Evolutionary conservation across 2,113 vertebrate species (phyloP).

Genomic region (Austrofundulus limnaeus): DNA sequence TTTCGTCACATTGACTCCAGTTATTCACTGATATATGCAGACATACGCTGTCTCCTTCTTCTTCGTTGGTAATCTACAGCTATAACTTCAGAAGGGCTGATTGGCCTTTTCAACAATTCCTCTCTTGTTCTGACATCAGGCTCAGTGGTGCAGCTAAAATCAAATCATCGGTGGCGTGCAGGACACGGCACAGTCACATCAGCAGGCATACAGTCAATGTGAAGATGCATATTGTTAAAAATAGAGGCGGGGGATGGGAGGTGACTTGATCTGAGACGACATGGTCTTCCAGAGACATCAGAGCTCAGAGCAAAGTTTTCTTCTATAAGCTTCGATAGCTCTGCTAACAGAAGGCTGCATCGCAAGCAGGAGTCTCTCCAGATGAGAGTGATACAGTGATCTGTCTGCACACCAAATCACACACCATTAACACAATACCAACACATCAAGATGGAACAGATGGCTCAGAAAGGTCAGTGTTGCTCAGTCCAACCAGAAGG

Average conservation of each 20-base stretch:
- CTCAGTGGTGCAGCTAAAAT: conserved; percentile 21
- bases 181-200: conserved; percentile 2
- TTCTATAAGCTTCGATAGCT: not conserved
- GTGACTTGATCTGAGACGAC: conserved; percentile 35
- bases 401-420: not conserved
- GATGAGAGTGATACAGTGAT: conserved; percentile 8
- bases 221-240: conserved; percentile 50
- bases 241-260: conserved; percentile 22
- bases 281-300: conserved; percentile 31
- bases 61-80: not conserved
- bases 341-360: not conserved
- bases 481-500: too few relatives aligned
- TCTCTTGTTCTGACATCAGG: conserved; percentile 13
- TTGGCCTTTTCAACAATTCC: conserved; percentile 24
- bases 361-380: not conserved
- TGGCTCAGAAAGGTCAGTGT: not conserved
- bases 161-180: conserved; percentile 19
- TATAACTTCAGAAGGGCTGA: not conserved
- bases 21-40: too few relatives aligned
- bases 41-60: not conserved
- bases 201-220: conserved; percentile 9
- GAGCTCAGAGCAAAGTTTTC: conserved; percentile 23
- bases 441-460: not conserved
- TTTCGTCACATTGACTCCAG: too few relatives aligned
- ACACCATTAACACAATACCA: conserved; percentile 2